Base-by-base conservation (phyloP, 1,140 invertebrate species). In the Drosophila nebulosa region DNA sequence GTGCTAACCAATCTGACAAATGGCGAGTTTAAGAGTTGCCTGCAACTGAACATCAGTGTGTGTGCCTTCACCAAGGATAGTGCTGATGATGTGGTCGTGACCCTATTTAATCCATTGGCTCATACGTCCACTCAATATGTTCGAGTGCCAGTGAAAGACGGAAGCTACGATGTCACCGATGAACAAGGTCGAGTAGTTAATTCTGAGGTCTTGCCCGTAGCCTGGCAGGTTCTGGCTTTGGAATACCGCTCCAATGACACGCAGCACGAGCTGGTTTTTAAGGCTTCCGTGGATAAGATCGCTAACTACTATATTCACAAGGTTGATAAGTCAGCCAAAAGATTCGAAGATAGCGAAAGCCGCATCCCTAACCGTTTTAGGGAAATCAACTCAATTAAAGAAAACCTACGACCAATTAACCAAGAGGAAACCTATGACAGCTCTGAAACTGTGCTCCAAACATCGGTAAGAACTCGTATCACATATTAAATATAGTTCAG, bases 21-120 rank as follows among this genome's bases (percentile, higher is more conserved):
- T 0, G 89, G 69, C 2, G 70, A 78, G 35, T 92, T 93, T 55
- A 59, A 92, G n/a, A 94, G 94, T 35, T 97, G 96, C 89, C 90
- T 93, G 4, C 74, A 93, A 18, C 74, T 95, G 2, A 98, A 96
- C 66, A 93, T 95, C 0, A 95, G 94, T 71, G 81, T 92, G 0
- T 96, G 95, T 64, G 81, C 69, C 1, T 74, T 79, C 7, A 85
- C 80, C n/a, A 24, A 46, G 32, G 46, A 80, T 70, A 79, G 80
- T 93, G n/a, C 94, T 94, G 0, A 61, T 90, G 93, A 68, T 95
- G 96, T 83, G 95, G 1, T 92, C 0, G 81, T 97, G 0, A 94
- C 95, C 0, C 76, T 97, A 4, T 97, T 97, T 89, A 99, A 99
- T 91, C 96, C 97, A 0, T 78, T 96, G 5, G 95, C 95, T 63